phyloP scores from a whole-genome alignment of 2,113 vertebrate genomes.

The Prunella himalayana region DNA sequence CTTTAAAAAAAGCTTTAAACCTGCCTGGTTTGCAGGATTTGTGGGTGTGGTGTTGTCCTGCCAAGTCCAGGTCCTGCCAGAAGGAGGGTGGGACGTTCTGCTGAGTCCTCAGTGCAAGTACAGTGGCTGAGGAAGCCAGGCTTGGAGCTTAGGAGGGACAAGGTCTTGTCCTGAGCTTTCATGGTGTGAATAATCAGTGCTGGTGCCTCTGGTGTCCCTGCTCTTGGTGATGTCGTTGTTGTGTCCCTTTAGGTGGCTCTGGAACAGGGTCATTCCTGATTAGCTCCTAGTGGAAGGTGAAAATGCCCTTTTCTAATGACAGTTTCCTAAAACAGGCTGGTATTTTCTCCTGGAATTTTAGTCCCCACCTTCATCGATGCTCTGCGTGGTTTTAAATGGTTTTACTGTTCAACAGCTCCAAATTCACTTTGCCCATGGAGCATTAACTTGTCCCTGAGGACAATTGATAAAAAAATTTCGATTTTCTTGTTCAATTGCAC shows the following conservation, averaged over 20 bases:
- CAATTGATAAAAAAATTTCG: background rate
- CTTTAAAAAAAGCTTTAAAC: background rate
- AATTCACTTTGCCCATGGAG: background rate
- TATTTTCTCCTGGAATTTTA: background rate
- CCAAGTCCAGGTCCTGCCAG: background rate
- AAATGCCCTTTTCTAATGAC: background rate
- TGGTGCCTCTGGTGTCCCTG: background rate
- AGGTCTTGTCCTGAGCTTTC: background rate
- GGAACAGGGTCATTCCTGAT: background rate
- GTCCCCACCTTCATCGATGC: fast-evolving
- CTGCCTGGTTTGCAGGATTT: background rate
- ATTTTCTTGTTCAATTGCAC: background rate
- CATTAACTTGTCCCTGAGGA: background rate
- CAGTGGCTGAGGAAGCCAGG: background rate
- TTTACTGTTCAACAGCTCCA: background rate
- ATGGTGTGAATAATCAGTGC: background rate
- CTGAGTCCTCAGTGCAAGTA: fast-evolving
- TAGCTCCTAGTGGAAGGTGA: background rate
- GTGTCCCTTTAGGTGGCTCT: background rate
- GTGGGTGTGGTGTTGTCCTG: background rate
- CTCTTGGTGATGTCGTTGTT: background rate
- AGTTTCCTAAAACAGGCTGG: background rate
- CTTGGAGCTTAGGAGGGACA: background rate
- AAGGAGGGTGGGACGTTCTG: background rate
- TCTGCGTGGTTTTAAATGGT: background rate